Evolutionary conservation across 2,113 vertebrate species (phyloP), one percentile per base, ranked within the genome.

Genomic region (Syrrhaptes paradoxus): DNA sequence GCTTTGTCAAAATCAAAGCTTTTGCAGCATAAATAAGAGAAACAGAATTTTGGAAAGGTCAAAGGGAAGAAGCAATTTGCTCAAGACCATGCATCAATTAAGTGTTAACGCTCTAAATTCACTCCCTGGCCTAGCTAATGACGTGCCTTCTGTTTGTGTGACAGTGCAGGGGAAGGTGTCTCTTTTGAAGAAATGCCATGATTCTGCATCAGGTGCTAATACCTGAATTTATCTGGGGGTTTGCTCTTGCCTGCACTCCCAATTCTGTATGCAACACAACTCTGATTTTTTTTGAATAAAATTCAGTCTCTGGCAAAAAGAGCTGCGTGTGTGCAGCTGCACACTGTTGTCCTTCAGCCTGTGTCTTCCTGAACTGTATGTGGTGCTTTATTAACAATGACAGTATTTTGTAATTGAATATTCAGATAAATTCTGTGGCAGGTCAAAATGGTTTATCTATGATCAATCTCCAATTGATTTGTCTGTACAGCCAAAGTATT

Each of bases 391-490:
- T 97, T 96, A 95, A 93, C 63, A 77, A 61, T 93, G 93, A 90
- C 95, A 85, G 65, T 75, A 59, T 93, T 97, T 91, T 76, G 79
- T 91, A 87, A 96, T 93, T 88, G 85, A 94, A 95, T 95, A 97
- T 95, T 96, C 94, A 91, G 83, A 92, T 67, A 91, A 94, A 95
- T 91, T 95, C 93, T 96, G 81, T n/a, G 3, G 79, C 52, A 90
- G 86, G 93, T 95, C 94, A 88, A 68, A 96, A 89, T 38, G 71
- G 81, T 62, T 95, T 95, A 87, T 95, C 90, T 85, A 41, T 6
- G 0, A 95, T 95, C 95, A 96, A 89, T 97, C 84, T 94, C 38
- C 13, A 5, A 96, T 96, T 97, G 97, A 96, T 97, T 95, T 91
- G 78, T 49, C 87, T 83, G 59, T 86, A 72, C 48, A 92, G 52